Percentiles rank a stretch among this genome's conserved stretches.
phyloP scores from a whole-genome alignment of 2,113 vertebrate genomes.

The Puntigrus tetrazona region DNA sequence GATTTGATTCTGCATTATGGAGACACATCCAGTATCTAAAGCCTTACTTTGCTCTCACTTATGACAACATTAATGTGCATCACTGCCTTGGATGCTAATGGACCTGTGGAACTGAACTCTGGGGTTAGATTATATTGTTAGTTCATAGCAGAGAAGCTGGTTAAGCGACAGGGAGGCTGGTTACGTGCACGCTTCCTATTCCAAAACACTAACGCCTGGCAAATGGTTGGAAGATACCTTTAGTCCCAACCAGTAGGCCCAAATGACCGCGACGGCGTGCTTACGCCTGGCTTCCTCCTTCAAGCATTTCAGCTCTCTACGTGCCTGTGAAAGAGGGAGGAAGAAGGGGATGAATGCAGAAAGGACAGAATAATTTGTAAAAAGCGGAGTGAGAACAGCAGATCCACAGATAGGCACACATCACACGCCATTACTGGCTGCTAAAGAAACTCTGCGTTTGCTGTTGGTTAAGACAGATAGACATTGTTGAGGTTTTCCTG shows the following conservation, averaged over 20 bases:
- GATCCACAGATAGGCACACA: slow-evolving; percentile 42
- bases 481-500: slow-evolving; percentile 14
- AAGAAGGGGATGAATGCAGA: slow-evolving; percentile 63
- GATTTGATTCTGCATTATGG: slow-evolving; percentile 45
- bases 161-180: slow-evolving; percentile 42
- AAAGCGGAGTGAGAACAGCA: slow-evolving; percentile 49
- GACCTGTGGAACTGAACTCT: slow-evolving; percentile 1
- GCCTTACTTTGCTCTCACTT: not conserved
- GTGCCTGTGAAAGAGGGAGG: slow-evolving; percentile 81
- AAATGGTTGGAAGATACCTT: slow-evolving; percentile 83
- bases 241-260: slow-evolving; percentile 99
- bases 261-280: slow-evolving; percentile 98
- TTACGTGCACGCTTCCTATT: slow-evolving; percentile 32
- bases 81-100: not conserved
- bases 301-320: slow-evolving; percentile 96
- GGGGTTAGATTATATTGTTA: not conserved
- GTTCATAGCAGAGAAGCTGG: not conserved
- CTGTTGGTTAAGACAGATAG: not conserved
- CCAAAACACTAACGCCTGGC: not conserved
- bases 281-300: slow-evolving; percentile 98
- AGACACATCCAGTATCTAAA: slow-evolving; percentile 24
- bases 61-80: slow-evolving; percentile 6
- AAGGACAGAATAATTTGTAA: slow-evolving; percentile 58
- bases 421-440: slow-evolving; percentile 29
- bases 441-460: not conserved